phyloP scores from a whole-genome alignment of 92 coral and sea anemone species.

The Bergia sp. region DNA sequence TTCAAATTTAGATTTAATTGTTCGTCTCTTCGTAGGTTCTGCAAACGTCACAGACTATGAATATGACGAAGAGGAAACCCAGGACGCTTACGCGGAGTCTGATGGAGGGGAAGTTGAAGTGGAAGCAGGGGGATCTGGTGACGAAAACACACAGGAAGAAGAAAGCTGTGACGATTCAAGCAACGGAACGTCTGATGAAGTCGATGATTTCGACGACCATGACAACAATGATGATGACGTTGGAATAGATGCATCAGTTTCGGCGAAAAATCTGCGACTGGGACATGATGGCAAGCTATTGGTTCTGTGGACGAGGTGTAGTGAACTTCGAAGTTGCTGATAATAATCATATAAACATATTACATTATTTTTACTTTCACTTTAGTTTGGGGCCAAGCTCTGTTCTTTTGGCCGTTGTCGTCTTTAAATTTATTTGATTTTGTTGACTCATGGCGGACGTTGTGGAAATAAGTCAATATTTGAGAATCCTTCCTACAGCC shows the following conservation, averaged over 20 bases:
- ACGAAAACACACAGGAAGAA: constrained; percentile 48
- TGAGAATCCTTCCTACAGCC: too few relatives aligned
- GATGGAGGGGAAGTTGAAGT: constrained; percentile 63
- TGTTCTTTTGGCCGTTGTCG: too few relatives aligned
- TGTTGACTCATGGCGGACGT: too few relatives aligned
- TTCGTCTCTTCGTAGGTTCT: background rate
- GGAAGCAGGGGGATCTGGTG: constrained; percentile 54
- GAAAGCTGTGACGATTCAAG: constrained; percentile 47
- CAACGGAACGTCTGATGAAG: constrained; percentile 36
- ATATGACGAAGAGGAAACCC: constrained; percentile 52
- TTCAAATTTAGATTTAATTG: background rate
- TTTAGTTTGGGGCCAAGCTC: too few relatives aligned
- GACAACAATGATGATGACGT: constrained; percentile 46
- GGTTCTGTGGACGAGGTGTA: constrained; percentile 88
- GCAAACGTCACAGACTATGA: constrained; percentile 55
- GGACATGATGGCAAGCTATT: constrained; percentile 85
- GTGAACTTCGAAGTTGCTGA: background rate
- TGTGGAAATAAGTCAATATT: too few relatives aligned
- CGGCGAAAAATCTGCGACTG: constrained; percentile 87
- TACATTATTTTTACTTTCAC: too few relatives aligned
- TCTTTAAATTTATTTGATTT: too few relatives aligned
- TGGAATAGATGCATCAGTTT: constrained; percentile 42
- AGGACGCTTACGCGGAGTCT: constrained; percentile 57
- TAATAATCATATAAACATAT: background rate
- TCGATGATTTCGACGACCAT: constrained; percentile 2